Percentiles rank a stretch among this genome's conserved stretches.
These are phyloP conservation scores for Antrozous pallidus DNA, from an alignment of 2,797 vertebrate species.

Conservation along the genomic window DNA sequence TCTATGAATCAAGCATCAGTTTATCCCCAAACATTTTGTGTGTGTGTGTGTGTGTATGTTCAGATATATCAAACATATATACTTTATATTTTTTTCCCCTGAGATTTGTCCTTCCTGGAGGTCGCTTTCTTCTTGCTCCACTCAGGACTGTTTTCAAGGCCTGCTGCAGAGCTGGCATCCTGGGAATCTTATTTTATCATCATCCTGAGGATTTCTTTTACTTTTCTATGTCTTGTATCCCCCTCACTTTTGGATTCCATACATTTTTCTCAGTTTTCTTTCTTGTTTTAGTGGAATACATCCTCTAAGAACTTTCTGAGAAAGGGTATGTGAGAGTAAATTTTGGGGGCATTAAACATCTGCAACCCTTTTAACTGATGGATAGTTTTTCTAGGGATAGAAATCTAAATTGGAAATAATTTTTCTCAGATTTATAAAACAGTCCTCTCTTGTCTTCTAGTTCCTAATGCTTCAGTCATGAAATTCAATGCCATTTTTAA, in stretches of 20 bases:
- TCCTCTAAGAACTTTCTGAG: background rate
- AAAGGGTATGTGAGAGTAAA: background rate
- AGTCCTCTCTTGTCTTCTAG: background rate
- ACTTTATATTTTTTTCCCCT: background rate
- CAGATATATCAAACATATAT: background rate
- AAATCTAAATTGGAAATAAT: background rate
- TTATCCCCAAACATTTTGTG: background rate
- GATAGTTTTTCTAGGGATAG: slow-evolving; percentile 2
- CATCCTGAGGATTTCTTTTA: background rate
- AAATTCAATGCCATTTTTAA: background rate
- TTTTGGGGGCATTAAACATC: background rate
- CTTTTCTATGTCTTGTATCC: background rate
- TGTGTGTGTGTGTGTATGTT: background rate
- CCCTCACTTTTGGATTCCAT: background rate
- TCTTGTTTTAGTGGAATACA: background rate
- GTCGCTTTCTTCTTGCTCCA: background rate
- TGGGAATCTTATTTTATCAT: background rate
- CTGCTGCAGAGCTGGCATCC: background rate
- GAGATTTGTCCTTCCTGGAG: background rate
- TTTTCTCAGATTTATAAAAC: background rate
- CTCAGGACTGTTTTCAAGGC: background rate
- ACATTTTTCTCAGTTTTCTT: background rate
- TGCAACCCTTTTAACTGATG: background rate
- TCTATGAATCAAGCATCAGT: background rate
- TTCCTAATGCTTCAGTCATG: background rate